These are phyloP conservation scores for Spizella passerina DNA, from an alignment of 2,797 vertebrate genomes.

Conservation along the genomic window DNA sequence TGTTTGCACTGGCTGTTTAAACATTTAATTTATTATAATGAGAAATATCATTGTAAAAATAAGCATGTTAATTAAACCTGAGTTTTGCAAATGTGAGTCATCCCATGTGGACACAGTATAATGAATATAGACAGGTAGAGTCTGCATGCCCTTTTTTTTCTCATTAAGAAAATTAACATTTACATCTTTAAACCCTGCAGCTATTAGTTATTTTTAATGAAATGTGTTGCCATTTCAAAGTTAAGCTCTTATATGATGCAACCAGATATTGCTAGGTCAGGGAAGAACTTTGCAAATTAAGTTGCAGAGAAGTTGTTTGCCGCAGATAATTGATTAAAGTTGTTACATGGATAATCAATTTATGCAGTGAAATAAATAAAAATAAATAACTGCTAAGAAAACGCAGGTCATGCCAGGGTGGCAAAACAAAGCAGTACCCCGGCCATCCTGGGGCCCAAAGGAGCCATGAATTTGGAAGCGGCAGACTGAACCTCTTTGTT, in stretches of 20 bases:
- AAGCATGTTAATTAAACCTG: slow-evolving; percentile 80
- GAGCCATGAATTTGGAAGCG: not conserved
- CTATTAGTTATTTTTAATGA: slow-evolving; percentile 79
- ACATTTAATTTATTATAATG: slow-evolving; percentile 82
- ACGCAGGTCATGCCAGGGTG: not conserved
- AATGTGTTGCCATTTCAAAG: slow-evolving; percentile 73
- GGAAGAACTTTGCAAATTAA: slow-evolving; percentile 76
- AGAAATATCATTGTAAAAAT: slow-evolving; percentile 75
- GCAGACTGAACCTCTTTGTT: not conserved
- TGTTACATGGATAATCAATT: slow-evolving; percentile 58
- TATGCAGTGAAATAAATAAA: slow-evolving; percentile 55
- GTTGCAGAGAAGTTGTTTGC: slow-evolving; percentile 66
- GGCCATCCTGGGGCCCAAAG: not conserved
- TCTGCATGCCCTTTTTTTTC: slow-evolving; percentile 53
- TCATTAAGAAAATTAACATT: slow-evolving; percentile 72
- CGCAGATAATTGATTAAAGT: slow-evolving; percentile 70
- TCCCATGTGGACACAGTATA: slow-evolving; percentile 69
- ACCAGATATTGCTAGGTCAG: slow-evolving; percentile 66
- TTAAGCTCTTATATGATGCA: slow-evolving; percentile 65
- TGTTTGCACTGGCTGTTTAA: slow-evolving; percentile 82
- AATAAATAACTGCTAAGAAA: slow-evolving; percentile 36
- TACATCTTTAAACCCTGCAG: slow-evolving; percentile 70
- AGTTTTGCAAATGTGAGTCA: slow-evolving; percentile 73
- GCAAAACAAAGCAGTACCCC: not conserved
- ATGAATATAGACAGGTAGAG: slow-evolving; percentile 71